Evolutionary conservation across 2,888 invertebrate species (phyloP), one percentile per base, ranked within the genome.

Genomic region (Drosophila nr. perissopoda): DNA sequence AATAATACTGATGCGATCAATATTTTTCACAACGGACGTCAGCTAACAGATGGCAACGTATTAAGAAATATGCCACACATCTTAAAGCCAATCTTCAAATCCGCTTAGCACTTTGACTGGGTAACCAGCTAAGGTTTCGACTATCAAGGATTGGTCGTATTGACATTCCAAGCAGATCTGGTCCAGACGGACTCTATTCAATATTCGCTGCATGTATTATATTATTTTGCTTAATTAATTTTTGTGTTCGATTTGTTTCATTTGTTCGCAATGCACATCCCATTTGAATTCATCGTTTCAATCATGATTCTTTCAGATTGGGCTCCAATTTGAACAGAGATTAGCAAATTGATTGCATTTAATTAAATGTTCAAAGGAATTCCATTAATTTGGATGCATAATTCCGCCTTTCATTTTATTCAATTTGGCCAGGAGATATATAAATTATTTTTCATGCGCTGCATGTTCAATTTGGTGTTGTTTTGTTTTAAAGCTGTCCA

Each of bases 1-100:
- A 36, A 16, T 56, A 42, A 16, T 56, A 59, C 52, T 59, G 51
- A 56, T 57, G 49, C 62, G 59, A 72, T 78, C 77, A 80, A 78
- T 76, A 76, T 54, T 53, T 42, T 48, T 34, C 3, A 59, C 59
- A 72, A 77, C 68, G 38, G 57, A 67, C 10, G 11, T 21, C 59
- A 69, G 69, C 45, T 64, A 75, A 42, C 76, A 67, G 65, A 38
- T 80, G 76, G 36, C 33, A 18, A 7, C 11, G 18, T 21, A 13
- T 52, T 42, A 52, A 42, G 33, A 48, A 70, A 51, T 60, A 52
- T 49, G 59, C 34, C 53, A 60, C 2, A 27, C 1, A 25, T 13
- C 21, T 45, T 51, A 4, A 27, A n/a, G 57, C 0, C 13, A 8
- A 36, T 51, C 25, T 42, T 42, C 2, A 51, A 54, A 42, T 36